phyloP scores from a whole-genome alignment of 2,888 invertebrate species.

The Gasteruption jaculator region DNA sequence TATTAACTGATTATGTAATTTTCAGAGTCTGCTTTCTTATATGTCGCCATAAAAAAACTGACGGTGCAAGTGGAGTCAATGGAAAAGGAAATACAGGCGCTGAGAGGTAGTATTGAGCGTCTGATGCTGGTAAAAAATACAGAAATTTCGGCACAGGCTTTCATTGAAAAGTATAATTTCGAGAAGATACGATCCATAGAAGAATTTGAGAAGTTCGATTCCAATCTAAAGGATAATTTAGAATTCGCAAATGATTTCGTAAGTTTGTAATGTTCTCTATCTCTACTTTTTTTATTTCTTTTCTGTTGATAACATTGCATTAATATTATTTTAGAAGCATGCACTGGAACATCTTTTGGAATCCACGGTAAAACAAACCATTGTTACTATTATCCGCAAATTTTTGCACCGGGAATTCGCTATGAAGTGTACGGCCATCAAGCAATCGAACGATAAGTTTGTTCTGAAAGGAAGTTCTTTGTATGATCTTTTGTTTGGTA shows the following conservation, averaged over 20 bases:
- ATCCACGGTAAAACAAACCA: too few relatives aligned
- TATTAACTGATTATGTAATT: too few relatives aligned
- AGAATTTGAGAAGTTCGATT: background rate
- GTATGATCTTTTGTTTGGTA: constrained; percentile 3
- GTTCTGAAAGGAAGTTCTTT: background rate
- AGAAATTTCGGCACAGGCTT: background rate
- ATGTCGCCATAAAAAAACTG: constrained; percentile 1
- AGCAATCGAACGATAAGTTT: constrained; percentile 1
- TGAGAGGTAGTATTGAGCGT: background rate
- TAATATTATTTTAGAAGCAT: too few relatives aligned
- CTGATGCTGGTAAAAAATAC: background rate
- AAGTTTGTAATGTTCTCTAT: too few relatives aligned
- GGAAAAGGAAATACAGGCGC: background rate
- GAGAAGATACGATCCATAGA: background rate
- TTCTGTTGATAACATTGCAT: too few relatives aligned
- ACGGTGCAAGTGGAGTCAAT: background rate
- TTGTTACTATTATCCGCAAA: background rate
- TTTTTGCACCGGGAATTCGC: constrained; percentile 1
- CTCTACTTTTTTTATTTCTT: too few relatives aligned
- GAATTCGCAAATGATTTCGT: constrained; percentile 1
- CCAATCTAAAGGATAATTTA: background rate
- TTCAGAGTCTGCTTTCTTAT: constrained; percentile 2
- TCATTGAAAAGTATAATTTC: background rate
- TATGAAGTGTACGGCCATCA: constrained; percentile 3
- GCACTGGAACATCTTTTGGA: too few relatives aligned